These are phyloP conservation scores for Nerophis ophidion DNA, from an alignment of 2,113 vertebrate species.

Conservation along the genomic window DNA sequence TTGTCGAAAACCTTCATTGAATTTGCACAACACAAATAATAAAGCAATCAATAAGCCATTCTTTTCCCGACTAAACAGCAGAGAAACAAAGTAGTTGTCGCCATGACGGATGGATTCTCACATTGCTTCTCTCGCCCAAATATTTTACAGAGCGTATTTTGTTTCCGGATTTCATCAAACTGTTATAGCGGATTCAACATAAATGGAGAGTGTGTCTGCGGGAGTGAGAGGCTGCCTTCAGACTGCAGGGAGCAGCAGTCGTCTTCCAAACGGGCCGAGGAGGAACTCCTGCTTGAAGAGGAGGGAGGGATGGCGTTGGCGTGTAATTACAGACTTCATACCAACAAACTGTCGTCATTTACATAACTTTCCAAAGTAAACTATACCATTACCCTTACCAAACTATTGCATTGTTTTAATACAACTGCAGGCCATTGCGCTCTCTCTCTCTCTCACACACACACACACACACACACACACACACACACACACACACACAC, in stretches of 20 bases:
- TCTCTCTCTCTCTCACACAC: constrained; percentile 3
- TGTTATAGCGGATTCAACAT: background rate
- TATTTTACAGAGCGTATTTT: background rate
- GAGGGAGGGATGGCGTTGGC: constrained; percentile 10
- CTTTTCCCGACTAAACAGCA: background rate
- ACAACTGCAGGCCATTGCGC: background rate
- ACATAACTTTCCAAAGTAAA: constrained; percentile 54
- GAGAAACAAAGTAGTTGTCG: background rate
- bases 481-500: background rate
- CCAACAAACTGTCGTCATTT: constrained; percentile 54
- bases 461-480: constrained; percentile 9
- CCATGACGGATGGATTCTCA: background rate
- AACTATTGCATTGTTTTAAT: constrained; percentile 48
- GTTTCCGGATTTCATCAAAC: constrained; percentile 1
- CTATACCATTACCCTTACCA: no score
- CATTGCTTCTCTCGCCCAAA: background rate
- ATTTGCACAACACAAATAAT: background rate
- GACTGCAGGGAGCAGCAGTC: constrained; percentile 99
- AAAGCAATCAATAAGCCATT: no score
- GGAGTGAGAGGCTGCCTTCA: constrained; percentile 74
- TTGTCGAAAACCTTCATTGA: no score
- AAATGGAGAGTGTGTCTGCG: background rate
- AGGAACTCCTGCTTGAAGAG: constrained; percentile 23
- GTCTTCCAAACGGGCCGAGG: constrained; percentile 80
- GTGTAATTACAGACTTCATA: constrained; percentile 66